A percentile compares a stretch with the other conserved stretches of the same genome.
phyloP scores from a whole-genome alignment of 2,888 invertebrate species.

The Cybosia mesomella region DNA sequence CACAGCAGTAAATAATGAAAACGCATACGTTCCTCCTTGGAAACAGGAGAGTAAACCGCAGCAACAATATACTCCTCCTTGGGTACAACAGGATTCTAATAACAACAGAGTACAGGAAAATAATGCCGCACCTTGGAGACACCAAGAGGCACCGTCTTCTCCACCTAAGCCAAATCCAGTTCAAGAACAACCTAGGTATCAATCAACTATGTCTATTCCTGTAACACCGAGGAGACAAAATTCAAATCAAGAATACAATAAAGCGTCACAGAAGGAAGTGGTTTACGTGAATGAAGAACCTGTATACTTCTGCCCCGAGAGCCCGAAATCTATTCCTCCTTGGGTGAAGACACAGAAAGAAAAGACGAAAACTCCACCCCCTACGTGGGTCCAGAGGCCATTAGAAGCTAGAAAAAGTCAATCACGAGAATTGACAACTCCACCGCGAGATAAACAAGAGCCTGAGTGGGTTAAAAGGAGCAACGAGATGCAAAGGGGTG shows the following conservation, averaged over 20 bases:
- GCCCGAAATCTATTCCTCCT: slow-evolving; percentile 79
- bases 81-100: slow-evolving; percentile 69
- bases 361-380: slow-evolving; percentile 83
- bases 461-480: slow-evolving; percentile 83
- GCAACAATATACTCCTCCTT: slow-evolving; percentile 71
- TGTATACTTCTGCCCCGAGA: slow-evolving; percentile 79
- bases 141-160: slow-evolving; percentile 61
- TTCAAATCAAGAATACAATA: slow-evolving; percentile 70
- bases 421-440: slow-evolving; percentile 76
- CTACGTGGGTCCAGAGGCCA: slow-evolving; percentile 79
- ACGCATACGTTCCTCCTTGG: slow-evolving; percentile 67
- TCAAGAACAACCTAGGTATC: slow-evolving; percentile 76
- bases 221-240: slow-evolving; percentile 75
- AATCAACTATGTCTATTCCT: slow-evolving; percentile 83
- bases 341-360: slow-evolving; percentile 84
- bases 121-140: slow-evolving; percentile 64
- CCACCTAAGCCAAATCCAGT: slow-evolving; percentile 58
- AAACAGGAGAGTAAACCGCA: slow-evolving; percentile 69
- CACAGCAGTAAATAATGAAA: slow-evolving; percentile 57
- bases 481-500: slow-evolving; percentile 75
- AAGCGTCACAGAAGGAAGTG: slow-evolving; percentile 73
- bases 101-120: slow-evolving; percentile 71
- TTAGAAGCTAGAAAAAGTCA: slow-evolving; percentile 74
- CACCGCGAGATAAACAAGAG: slow-evolving; percentile 77
- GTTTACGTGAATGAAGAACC: slow-evolving; percentile 83